A percentile compares a stretch with the other conserved stretches of the same genome.
Evolutionary conservation across 2,888 invertebrate species (phyloP).

Genomic region (Himalopsyche japonica): DNA sequence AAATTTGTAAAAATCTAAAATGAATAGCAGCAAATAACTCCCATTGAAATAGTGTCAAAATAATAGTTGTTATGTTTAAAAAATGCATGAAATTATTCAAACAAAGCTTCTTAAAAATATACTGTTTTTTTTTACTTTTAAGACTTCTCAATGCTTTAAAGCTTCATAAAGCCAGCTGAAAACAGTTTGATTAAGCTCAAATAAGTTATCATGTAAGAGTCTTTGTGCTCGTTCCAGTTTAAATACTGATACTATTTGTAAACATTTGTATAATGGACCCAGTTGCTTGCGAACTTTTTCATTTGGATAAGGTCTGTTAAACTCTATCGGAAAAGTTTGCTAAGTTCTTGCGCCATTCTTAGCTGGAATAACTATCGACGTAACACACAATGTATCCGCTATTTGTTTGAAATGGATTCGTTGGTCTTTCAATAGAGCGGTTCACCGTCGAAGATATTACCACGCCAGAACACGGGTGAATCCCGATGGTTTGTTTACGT

Average conservation of each 20-base stretch:
- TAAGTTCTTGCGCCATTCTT: background rate
- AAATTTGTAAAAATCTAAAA: no score
- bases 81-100: no score
- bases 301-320: constrained; percentile 1
- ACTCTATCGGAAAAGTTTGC: background rate
- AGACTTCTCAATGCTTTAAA: background rate
- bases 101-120: background rate
- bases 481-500: no score
- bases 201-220: background rate
- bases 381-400: background rate
- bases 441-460: background rate
- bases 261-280: background rate
- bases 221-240: background rate
- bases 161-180: background rate
- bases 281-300: background rate
- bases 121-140: background rate
- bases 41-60: no score
- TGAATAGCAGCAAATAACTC: no score
- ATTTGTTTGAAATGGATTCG: background rate
- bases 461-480: no score
- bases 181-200: background rate
- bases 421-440: background rate
- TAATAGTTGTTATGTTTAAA: no score
- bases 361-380: background rate
- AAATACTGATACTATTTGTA: background rate